Percentiles rank a stretch among this genome's conserved stretches.
Evolutionary conservation across 2,888 invertebrate species (phyloP).

Genomic region (Scelioninae gen. 1): DNA sequence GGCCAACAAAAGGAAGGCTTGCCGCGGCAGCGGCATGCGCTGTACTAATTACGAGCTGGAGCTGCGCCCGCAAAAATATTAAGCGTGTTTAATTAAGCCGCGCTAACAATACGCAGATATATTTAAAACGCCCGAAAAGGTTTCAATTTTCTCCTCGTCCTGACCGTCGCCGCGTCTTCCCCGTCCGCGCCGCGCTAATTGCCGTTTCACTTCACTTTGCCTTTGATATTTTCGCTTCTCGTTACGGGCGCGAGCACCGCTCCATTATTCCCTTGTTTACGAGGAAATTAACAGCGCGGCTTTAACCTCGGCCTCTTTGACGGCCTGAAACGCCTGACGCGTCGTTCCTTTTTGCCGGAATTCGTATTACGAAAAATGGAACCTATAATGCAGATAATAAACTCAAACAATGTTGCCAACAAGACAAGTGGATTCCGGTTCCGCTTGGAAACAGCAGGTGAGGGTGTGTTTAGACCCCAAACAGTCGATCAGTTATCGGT

Average conservation of each 20-base stretch:
- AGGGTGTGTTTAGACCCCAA: background rate
- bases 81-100: constrained; percentile 82
- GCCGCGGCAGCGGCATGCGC: constrained; percentile 75
- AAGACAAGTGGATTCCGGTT: background rate
- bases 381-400: background rate
- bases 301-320: constrained; percentile 57
- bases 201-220: constrained; percentile 64
- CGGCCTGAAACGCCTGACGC: constrained; percentile 49
- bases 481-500: constrained; percentile 20
- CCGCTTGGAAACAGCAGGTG: too few relatives aligned
- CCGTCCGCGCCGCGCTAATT: constrained; percentile 62
- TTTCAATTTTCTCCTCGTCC: constrained; percentile 73
- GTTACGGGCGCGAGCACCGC: constrained; percentile 60
- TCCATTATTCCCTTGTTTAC: constrained; percentile 70
- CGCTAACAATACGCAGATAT: constrained; percentile 78
- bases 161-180: too few relatives aligned
- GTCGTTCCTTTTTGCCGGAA: constrained; percentile 46
- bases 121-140: constrained; percentile 79
- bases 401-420: constrained; percentile 36
- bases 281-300: constrained; percentile 66
- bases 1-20: constrained; percentile 68
- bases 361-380: constrained; percentile 22
- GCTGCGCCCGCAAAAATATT: constrained; percentile 77
- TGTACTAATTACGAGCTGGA: constrained; percentile 81
- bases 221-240: constrained; percentile 70